phyloP scores from a whole-genome alignment of 1,140 invertebrate species.

The Caenorhabditis elegans region WBcel235 BX284602.5:11502001-11502500 shows the following conservation, averaged over 20 bases:
- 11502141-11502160: not conserved
- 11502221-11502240: not conserved
- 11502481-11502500: too few relatives aligned
- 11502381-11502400: too few relatives aligned
- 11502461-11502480: too few relatives aligned
- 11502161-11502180: not conserved
- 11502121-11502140: not conserved
- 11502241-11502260: not conserved
- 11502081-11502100: not conserved
- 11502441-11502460: too few relatives aligned
- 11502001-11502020: conserved; percentile 5
- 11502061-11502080: not conserved
- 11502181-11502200: conserved; percentile 4
- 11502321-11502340: not conserved
- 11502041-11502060: not conserved
- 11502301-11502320: not conserved
- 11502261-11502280: conserved; percentile 24
- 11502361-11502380: too few relatives aligned
- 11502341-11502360: not conserved
- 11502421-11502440: too few relatives aligned
- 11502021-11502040: not conserved
- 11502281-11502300: not conserved
- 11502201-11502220: conserved; percentile 24
- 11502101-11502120: not conserved
- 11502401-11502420: too few relatives aligned